These are phyloP conservation scores for human DNA, from an alignment of 2,113 vertebrate species.

Conservation along the genomic window GRCh38 chr7:137216501-137217000, in stretches of 20 bases:
- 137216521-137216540: constrained; percentile 34
- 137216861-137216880: background rate
- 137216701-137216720: background rate
- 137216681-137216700: background rate
- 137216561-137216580: constrained; percentile 2
- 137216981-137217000: too few relatives aligned
- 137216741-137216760: background rate
- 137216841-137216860: background rate
- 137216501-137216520: constrained; percentile 4
- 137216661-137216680: background rate
- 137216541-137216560: constrained; percentile 38
- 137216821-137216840: background rate
- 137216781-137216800: background rate
- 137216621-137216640: constrained; percentile 15
- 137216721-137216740: background rate
- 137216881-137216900: background rate
- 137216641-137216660: background rate
- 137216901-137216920: background rate
- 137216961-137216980: too few relatives aligned
- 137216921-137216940: background rate
- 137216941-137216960: too few relatives aligned
- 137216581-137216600: background rate
- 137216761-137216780: background rate
- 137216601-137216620: constrained; percentile 23
- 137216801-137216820: background rate